Conservation (phyloP, 2,113 vertebrate species). For the Gulo gulo region DNA sequence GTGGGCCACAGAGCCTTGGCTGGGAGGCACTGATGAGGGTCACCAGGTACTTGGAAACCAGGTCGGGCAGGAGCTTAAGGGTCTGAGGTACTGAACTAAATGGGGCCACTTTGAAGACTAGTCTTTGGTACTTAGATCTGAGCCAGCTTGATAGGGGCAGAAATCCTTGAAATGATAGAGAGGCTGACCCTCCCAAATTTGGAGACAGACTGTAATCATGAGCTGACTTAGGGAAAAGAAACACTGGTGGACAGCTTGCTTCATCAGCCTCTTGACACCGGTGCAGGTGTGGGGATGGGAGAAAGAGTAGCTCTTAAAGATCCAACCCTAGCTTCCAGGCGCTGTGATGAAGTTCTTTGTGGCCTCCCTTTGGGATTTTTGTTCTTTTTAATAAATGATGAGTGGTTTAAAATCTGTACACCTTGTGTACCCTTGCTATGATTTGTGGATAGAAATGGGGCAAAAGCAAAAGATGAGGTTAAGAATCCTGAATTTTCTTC, state of each 20-base stretch:
- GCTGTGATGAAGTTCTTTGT: not conserved
- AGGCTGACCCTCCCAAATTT: not conserved
- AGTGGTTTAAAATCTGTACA: not conserved
- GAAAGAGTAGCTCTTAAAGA: not conserved
- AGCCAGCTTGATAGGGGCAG: not conserved
- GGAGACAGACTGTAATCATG: not conserved
- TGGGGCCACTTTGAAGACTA: not conserved
- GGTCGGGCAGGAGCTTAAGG: not conserved
- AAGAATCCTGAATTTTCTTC: not conserved
- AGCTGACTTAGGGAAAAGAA: not conserved
- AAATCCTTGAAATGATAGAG: not conserved
- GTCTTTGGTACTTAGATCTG: conserved; percentile 61
- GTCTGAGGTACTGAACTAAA: not conserved
- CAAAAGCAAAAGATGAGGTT: not conserved
- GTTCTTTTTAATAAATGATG: not conserved
- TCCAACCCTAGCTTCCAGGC: not conserved
- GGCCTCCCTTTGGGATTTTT: not conserved
- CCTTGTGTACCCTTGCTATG: not conserved
- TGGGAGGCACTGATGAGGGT: not conserved
- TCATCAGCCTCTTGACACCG: not conserved
- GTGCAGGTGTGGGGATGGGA: not conserved
- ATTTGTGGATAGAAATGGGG: not conserved
- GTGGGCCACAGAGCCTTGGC: not conserved
- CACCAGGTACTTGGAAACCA: not conserved
- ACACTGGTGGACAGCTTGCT: not conserved